A percentile compares a stretch with the other conserved stretches of the same genome.
Evolutionary conservation across 2,797 vertebrate genomes (phyloP).

Genomic region (Leptatherina wallacei): DNA sequence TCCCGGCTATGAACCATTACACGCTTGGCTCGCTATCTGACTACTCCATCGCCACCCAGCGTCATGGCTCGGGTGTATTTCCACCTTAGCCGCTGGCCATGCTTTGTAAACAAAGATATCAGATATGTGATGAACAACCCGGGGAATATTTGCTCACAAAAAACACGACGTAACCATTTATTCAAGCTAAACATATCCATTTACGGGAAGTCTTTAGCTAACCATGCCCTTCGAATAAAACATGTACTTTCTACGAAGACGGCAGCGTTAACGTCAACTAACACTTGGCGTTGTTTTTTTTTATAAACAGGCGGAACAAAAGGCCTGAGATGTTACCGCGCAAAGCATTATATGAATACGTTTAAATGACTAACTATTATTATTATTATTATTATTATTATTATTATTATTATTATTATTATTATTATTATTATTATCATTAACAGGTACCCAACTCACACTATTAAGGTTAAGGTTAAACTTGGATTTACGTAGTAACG

Average conservation of each 20-base stretch:
- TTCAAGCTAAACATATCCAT: accelerated
- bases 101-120: slow-evolving; percentile 79
- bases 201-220: accelerated
- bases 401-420: too few species aligned
- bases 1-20: slow-evolving; percentile 16
- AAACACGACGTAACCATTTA: background rate
- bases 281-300: slow-evolving; percentile 41
- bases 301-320: slow-evolving; percentile 36
- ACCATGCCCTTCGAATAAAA: background rate
- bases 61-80: slow-evolving; percentile 5
- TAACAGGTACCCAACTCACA: background rate
- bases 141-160: slow-evolving; percentile 23
- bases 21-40: slow-evolving; percentile 13
- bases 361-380: background rate
- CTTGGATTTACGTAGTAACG: slow-evolving; percentile 5
- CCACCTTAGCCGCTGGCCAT: slow-evolving; percentile 17
- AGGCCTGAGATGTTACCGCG: background rate
- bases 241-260: background rate
- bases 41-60: slow-evolving; percentile 20
- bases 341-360: too few species aligned
- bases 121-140: slow-evolving; percentile 41
- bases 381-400: too few species aligned
- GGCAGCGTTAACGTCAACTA: background rate
- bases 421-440: too few species aligned
- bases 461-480: background rate